Percentiles rank a stretch among this genome's conserved stretches.
phyloP scores from a whole-genome alignment of 2,113 vertebrate species.

The Calypte anna region DNA sequence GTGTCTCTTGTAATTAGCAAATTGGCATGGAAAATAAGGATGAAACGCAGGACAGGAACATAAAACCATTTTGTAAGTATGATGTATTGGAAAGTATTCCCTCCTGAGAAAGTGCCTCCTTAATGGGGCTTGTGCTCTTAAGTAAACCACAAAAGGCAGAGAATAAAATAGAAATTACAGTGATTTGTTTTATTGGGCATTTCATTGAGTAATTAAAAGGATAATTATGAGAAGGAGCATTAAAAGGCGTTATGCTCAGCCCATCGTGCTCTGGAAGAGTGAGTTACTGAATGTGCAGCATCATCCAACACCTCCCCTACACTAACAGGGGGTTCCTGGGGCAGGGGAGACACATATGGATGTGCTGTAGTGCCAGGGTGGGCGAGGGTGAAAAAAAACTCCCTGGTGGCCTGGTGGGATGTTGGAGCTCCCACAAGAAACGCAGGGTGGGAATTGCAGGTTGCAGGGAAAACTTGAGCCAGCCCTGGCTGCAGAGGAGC shows the following conservation, averaged over 20 bases:
- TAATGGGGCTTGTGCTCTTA: slow-evolving; percentile 24
- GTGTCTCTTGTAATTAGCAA: slow-evolving; percentile 20
- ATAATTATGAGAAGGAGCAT: slow-evolving; percentile 48
- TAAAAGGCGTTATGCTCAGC: not conserved
- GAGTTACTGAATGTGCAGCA: not conserved
- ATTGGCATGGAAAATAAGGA: slow-evolving; percentile 10
- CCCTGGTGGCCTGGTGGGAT: fast-evolving
- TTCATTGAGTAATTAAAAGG: slow-evolving; percentile 68
- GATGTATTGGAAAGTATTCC: slow-evolving; percentile 30
- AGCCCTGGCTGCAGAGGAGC: not conserved
- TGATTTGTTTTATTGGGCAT: slow-evolving; percentile 72
- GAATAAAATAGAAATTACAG: slow-evolving; percentile 30
- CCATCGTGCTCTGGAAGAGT: not conserved
- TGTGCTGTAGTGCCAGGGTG: fast-evolving
- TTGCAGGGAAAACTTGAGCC: not conserved
- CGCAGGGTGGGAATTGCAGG: fast-evolving
- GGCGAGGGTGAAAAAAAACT: not conserved
- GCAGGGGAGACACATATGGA: fast-evolving
- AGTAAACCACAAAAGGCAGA: slow-evolving; percentile 1
- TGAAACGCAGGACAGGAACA: not conserved
- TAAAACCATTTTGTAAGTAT: not conserved
- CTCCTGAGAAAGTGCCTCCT: not conserved
- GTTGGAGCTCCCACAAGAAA: not conserved
- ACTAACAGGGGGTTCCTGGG: fast-evolving
- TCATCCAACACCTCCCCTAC: fast-evolving